Base-by-base conservation (phyloP, 2,113 vertebrate genomes). In the Dryoscopus gambensis region DNA sequence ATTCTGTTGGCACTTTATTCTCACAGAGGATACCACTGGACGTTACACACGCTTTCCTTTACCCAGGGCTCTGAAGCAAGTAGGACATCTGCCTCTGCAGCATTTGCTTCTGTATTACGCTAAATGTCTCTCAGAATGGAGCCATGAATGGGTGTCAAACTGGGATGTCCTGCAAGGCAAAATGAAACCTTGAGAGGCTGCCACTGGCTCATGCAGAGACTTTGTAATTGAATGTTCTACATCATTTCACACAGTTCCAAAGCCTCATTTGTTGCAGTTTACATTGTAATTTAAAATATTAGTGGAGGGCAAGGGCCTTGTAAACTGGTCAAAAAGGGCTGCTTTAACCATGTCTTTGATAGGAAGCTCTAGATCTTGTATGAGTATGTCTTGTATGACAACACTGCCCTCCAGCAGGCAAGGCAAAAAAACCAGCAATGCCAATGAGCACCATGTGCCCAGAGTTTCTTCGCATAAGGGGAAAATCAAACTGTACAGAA, bases 161-260 rank as follows among this genome's bases (percentile, higher is more conserved):
- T 63, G 69, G 63, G 64, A 57, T 83, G 62, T 87, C 73, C n/a
- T 84, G 73, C 50, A 93, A 82, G 80, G 39, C 67, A 84, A 39
- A 37, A 37, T 6, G 5, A 59, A 77, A 50, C 64, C 42, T 56
- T 85, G 42, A 90, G 69, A 80, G 13, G 8, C 42, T 88, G 57
- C 59, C 46, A 27, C 30, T 46, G 49, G 35, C 42, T 90, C 86
- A 21, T 37, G 55, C 55, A 65, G 84, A 87, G 84, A 63, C 52
- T 73, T 63, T 1, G 4, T 95, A 93, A 96, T 69, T 90, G 76
- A 78, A 89, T 82, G 92, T 94, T 97, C 84, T 86, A 55, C 55
- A 64, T 83, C 62, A 52, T 73, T 96, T 95, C 95, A 86, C 65
- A 47, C 28, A 23, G 67, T 82, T 67, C 19, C 65, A 84, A 57